Evolutionary conservation across 1,140 invertebrate species (phyloP).

Genomic region (Solen grandis): DNA sequence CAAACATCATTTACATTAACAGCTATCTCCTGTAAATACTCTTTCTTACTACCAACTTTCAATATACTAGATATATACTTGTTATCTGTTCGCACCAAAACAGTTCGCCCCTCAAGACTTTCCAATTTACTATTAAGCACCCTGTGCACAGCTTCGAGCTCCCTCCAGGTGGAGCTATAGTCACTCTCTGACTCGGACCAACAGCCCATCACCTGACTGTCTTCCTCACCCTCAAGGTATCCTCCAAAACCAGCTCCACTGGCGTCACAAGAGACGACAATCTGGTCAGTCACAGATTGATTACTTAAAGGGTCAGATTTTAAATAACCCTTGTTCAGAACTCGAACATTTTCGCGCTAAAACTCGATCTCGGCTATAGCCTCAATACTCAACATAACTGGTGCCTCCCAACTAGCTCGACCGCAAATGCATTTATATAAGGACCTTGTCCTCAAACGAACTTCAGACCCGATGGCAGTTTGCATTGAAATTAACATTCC

Average conservation of each 20-base stretch:
- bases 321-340: background rate
- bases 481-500: conserved; percentile 43
- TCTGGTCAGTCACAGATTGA: background rate
- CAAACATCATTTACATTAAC: background rate
- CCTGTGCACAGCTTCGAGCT: background rate
- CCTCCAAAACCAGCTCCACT: background rate
- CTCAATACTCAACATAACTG: background rate
- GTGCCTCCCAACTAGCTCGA: conserved; percentile 25
- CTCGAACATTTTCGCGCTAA: background rate
- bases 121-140: background rate
- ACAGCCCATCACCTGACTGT: background rate
- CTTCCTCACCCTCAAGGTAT: background rate
- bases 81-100: background rate
- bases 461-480: conserved; percentile 3
- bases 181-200: conserved; percentile 4
- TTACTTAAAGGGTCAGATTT: too few species aligned
- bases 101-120: background rate
- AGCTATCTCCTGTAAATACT: conserved; percentile 1
- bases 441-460: conserved; percentile 22
- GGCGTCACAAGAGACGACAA: too few species aligned
- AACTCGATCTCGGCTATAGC: background rate
- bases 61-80: background rate
- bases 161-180: background rate
- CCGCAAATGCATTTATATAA: conserved; percentile 15
- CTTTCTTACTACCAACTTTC: background rate